Evolutionary conservation across 2,888 invertebrate species (phyloP), one percentile per base, ranked within the genome.

Genomic region (Tipula vernalis): DNA sequence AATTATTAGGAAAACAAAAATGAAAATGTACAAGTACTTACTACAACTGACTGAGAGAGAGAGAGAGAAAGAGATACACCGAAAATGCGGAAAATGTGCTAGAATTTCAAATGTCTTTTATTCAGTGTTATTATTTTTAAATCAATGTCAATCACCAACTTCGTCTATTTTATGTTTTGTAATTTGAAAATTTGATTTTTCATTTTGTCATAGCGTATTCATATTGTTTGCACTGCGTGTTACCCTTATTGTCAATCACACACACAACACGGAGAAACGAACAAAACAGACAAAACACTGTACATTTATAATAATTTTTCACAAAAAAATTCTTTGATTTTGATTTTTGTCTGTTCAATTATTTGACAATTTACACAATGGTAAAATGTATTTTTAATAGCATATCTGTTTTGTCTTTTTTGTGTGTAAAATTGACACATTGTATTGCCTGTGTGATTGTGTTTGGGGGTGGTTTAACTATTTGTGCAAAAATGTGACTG

Each of bases 131-230:
- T 71, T 71, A 71, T 71, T 71, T 71, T 71, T 71, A 71, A 71
- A 71, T 71, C 71, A 71, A 71, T 28, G 71, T 71, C 71, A 71
- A 71, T 71, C 71, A 71, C 71, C 28, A 71, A 71, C 71, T 28
- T 71, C 71, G 71, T 71, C 71, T 71, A 71, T 71, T 71, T 71
- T 71, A 28, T 71, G 28, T 71, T 71, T 71, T 71, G 71, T 71
- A 71, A 71, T 71, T 71, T 71, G 71, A 71, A 71, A 71, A 71
- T 71, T 71, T 71, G 71, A 71, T 71, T 71, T 71, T 71, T 71
- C 71, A 71, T 71, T 71, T 71, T 71, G 28, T 71, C 28, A 28
- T 28, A 28, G 28, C 71, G 71, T 71, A 71, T 28, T 71, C 71
- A 71, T 71, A 71, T 71, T 71, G 71, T 71, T 71, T 71, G 71